Evolutionary conservation across 2,888 invertebrate species (phyloP).

Genomic region (Synergus gifuensis): DNA sequence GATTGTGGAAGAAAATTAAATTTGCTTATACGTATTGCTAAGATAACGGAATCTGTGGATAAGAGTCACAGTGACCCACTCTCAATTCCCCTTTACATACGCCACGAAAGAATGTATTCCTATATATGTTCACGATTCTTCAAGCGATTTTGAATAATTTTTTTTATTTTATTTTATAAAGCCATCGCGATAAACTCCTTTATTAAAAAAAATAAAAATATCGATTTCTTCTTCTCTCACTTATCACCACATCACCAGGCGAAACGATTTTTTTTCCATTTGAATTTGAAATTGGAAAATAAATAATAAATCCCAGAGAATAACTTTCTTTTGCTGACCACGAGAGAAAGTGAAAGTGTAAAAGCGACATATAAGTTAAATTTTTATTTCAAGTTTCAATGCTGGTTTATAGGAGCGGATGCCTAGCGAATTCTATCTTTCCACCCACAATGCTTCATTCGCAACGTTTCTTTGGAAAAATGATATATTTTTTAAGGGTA

Average conservation of each 20-base stretch:
- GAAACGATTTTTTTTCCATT: neutral
- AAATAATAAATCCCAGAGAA: slow-evolving; percentile 13
- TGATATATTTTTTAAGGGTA: too few species aligned
- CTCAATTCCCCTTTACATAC: neutral
- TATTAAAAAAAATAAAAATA: neutral
- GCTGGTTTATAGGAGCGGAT: slow-evolving; percentile 55
- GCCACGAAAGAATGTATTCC: too few species aligned
- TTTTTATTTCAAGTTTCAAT: neutral
- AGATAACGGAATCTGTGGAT: slow-evolving; percentile 9
- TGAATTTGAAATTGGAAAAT: neutral
- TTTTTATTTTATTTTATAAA: neutral
- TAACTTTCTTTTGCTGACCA: slow-evolving; percentile 11
- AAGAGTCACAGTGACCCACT: slow-evolving; percentile 43
- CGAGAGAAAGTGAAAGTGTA: slow-evolving; percentile 39
- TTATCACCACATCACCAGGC: neutral
- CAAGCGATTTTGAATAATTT: too few species aligned
- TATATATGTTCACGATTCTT: too few species aligned
- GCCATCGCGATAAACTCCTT: neutral
- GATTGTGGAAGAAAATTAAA: too few species aligned
- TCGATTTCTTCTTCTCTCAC: neutral
- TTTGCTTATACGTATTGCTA: too few species aligned
- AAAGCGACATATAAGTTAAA: slow-evolving; percentile 5
- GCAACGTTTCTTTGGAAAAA: too few species aligned
- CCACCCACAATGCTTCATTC: too few species aligned
- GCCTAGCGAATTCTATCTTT: too few species aligned